phyloP scores from a whole-genome alignment of 1,140 invertebrate species.

The Anadara kagoshimensis region DNA sequence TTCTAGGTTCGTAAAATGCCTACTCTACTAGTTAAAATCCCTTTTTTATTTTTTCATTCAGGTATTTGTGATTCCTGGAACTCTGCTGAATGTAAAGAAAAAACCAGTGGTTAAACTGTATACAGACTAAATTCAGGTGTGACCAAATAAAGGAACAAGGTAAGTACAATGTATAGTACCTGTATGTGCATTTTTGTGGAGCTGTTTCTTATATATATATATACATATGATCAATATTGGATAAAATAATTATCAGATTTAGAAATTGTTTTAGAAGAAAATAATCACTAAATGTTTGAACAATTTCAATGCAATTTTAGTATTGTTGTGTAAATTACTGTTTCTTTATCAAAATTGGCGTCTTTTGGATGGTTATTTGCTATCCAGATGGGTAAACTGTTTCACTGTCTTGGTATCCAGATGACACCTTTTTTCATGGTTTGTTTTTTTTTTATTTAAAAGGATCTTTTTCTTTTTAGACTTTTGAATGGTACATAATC shows the following conservation, averaged over 20 bases:
- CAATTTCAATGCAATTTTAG: too few species aligned
- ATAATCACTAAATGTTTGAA: too few species aligned
- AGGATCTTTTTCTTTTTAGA: not conserved
- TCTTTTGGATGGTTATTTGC: too few species aligned
- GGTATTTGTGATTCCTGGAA: slow-evolving; percentile 35
- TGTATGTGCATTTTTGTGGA: not conserved
- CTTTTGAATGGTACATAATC: not conserved
- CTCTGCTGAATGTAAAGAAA: slow-evolving; percentile 3
- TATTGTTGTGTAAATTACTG: too few species aligned
- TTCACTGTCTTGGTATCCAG: too few species aligned
- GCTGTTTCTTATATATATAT: not conserved
- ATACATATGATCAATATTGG: too few species aligned
- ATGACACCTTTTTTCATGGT: not conserved
- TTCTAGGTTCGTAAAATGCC: too few species aligned
- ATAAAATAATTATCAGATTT: too few species aligned
- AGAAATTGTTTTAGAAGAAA: too few species aligned
- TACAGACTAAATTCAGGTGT: not conserved
- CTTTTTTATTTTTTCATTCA: slow-evolving; percentile 9
- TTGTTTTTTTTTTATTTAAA: not conserved
- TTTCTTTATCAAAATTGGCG: too few species aligned
- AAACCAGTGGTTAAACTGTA: slow-evolving; percentile 25
- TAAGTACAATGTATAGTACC: not conserved
- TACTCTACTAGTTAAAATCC: too few species aligned
- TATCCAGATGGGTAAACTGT: too few species aligned
- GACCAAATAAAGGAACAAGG: slow-evolving; percentile 29